These are phyloP conservation scores for Mechanitis messenoides DNA, from an alignment of 2,888 invertebrate genomes.

Conservation along the genomic window DNA sequence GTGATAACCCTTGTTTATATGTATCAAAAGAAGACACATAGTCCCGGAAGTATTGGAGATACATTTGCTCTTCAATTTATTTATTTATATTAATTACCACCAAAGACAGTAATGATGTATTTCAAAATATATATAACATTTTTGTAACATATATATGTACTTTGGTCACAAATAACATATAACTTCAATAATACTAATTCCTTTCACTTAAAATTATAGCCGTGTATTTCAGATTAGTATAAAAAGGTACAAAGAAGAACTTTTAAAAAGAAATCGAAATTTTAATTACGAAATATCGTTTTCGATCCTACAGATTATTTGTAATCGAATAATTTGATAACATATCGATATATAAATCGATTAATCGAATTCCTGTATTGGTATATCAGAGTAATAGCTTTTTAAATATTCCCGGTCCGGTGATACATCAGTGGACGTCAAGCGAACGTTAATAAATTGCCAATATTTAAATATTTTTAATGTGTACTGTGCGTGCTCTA, in stretches of 20 bases:
- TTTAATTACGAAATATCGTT: conserved; percentile 45
- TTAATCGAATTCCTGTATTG: conserved; percentile 27
- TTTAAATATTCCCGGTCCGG: conserved; percentile 51
- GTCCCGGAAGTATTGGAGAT: conserved; percentile 52
- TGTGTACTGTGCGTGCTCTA: conserved; percentile 32
- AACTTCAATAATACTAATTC: too few relatives aligned
- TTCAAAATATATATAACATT: conserved; percentile 1
- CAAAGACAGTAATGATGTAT: too few relatives aligned
- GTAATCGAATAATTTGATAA: not conserved
- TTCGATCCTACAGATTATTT: conserved; percentile 16
- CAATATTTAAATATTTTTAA: conserved; percentile 34
- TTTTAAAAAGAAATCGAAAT: conserved; percentile 13
- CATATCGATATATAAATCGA: conserved; percentile 43
- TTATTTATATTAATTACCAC: conserved; percentile 36
- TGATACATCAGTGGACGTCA: conserved; percentile 49
- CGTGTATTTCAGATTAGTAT: conserved; percentile 7
- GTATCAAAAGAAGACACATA: conserved; percentile 44
- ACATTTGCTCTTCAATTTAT: conserved; percentile 48
- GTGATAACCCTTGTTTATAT: conserved; percentile 36
- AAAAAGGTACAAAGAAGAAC: too few relatives aligned
- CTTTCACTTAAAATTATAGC: too few relatives aligned
- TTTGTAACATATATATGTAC: conserved; percentile 14
- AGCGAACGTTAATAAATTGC: conserved; percentile 38
- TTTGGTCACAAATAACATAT: not conserved
- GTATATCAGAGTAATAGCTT: conserved; percentile 53